phyloP scores from a whole-genome alignment of 2,797 vertebrate genomes.

The Mastacembelus armatus region DNA sequence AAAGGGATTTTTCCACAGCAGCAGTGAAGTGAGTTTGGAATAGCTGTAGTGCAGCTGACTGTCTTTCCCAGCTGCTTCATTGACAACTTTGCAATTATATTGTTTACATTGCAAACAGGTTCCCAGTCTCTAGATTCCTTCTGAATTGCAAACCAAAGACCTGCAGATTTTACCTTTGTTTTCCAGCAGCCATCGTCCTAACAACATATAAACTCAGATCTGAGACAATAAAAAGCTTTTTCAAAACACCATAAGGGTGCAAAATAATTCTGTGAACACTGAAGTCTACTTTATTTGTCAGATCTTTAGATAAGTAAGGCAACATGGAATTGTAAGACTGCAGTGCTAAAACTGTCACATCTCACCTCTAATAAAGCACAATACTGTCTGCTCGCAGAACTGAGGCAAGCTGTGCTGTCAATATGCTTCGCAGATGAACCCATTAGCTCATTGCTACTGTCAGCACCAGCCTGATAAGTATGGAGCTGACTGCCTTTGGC shows the following conservation, averaged over 20 bases:
- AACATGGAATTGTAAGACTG: constrained; percentile 38
- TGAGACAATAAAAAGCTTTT: constrained; percentile 28
- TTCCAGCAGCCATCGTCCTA: constrained; percentile 27
- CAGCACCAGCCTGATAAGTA: constrained; percentile 65
- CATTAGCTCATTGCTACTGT: constrained; percentile 72
- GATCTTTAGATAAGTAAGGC: constrained; percentile 45
- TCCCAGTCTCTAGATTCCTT: constrained; percentile 16
- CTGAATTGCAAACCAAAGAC: constrained; percentile 47
- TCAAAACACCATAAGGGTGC: constrained; percentile 11
- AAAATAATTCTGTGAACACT: constrained; percentile 47
- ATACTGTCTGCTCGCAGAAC: constrained; percentile 50
- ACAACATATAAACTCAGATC: constrained; percentile 55
- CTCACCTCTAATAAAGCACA: constrained; percentile 64
- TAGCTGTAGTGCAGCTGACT: constrained; percentile 25
- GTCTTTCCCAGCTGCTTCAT: constrained; percentile 26
- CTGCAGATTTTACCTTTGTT: constrained; percentile 31
- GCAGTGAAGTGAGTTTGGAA: not conserved
- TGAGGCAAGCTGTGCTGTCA: constrained; percentile 57
- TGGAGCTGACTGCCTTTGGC: constrained; percentile 57
- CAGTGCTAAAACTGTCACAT: constrained; percentile 61
- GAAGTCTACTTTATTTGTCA: constrained; percentile 44
- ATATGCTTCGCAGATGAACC: constrained; percentile 67
- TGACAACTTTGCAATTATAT: constrained; percentile 57
- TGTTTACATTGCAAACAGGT: constrained; percentile 55
- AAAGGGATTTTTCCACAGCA: not conserved